Percentiles rank a stretch among this genome's conserved stretches.
Evolutionary conservation across 2,888 invertebrate genomes (phyloP).

Genomic region (Cantharis flavilabris): DNA sequence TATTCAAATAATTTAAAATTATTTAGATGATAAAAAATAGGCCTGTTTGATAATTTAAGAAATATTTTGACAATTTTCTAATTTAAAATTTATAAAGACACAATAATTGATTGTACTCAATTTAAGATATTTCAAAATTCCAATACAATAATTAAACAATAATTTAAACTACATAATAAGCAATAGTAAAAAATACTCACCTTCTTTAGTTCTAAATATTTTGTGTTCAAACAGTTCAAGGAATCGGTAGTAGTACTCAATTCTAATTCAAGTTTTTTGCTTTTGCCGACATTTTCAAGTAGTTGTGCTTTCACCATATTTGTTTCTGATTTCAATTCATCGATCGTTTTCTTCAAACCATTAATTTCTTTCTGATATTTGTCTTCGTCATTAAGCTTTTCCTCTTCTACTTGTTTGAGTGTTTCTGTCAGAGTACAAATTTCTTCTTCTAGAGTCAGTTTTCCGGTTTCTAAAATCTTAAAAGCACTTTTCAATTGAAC

Average conservation of each 20-base stretch:
- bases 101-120: too few relatives aligned
- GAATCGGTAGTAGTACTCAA: slow-evolving; percentile 9
- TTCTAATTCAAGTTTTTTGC: slow-evolving; percentile 3
- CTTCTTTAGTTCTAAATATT: slow-evolving; percentile 3
- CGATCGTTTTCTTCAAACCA: slow-evolving; percentile 10
- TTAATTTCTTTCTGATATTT: slow-evolving; percentile 15
- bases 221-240: slow-evolving; percentile 4
- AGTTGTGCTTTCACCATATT: slow-evolving; percentile 5
- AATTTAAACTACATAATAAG: too few relatives aligned
- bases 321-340: slow-evolving; percentile 1
- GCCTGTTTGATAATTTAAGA: too few relatives aligned
- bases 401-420: slow-evolving; percentile 14
- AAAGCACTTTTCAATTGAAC: slow-evolving; percentile 34
- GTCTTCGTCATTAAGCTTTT: slow-evolving; percentile 18
- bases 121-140: too few relatives aligned
- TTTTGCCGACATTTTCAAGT: slow-evolving; percentile 6
- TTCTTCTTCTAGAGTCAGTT: slow-evolving; percentile 29
- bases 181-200: slow-evolving; percentile 2
- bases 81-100: too few relatives aligned
- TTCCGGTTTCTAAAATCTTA: slow-evolving; percentile 37
- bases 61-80: too few relatives aligned
- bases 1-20: not conserved
- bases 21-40: too few relatives aligned
- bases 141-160: too few relatives aligned
- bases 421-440: slow-evolving; percentile 13